These are phyloP conservation scores for Calliphora vomitoria DNA, from an alignment of 2,888 invertebrate genomes.

Conservation along the genomic window DNA sequence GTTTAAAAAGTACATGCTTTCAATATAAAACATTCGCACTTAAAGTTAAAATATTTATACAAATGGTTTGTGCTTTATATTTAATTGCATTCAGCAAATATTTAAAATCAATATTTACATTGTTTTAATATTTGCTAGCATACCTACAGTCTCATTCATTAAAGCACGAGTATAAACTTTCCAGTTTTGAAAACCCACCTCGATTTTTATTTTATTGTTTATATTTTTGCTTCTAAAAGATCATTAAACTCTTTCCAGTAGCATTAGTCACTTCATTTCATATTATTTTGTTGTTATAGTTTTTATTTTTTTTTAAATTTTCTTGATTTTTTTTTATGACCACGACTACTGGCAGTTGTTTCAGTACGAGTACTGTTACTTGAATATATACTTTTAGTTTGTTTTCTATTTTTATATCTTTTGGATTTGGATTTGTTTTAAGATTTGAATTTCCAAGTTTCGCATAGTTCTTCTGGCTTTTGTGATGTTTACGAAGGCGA, in stretches of 20 bases:
- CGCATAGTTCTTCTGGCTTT: not conserved
- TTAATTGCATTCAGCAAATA: not conserved
- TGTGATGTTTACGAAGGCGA: not conserved
- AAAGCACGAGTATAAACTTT: not conserved
- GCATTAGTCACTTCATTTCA: conserved; percentile 36
- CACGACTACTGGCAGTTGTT: conserved; percentile 1
- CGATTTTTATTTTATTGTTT: conserved; percentile 4
- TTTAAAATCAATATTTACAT: not conserved
- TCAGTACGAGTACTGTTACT: not conserved
- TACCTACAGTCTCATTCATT: not conserved
- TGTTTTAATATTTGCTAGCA: not conserved
- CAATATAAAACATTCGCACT: not conserved
- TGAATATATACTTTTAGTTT: conserved; percentile 2
- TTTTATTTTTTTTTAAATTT: conserved; percentile 22
- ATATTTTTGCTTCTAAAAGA: not conserved
- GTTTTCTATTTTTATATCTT: conserved; percentile 5
- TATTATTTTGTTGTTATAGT: not conserved
- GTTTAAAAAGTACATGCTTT: not conserved
- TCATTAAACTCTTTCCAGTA: conserved; percentile 53
- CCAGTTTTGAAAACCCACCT: conserved; percentile 35
- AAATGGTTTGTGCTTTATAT: not conserved
- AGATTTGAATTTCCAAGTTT: conserved; percentile 1
- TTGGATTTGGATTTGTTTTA: not conserved
- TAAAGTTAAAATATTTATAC: not conserved
- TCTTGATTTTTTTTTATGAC: conserved; percentile 39